Evolutionary conservation across 1,140 invertebrate species (phyloP).

Genomic region (Drosophila carrolli): DNA sequence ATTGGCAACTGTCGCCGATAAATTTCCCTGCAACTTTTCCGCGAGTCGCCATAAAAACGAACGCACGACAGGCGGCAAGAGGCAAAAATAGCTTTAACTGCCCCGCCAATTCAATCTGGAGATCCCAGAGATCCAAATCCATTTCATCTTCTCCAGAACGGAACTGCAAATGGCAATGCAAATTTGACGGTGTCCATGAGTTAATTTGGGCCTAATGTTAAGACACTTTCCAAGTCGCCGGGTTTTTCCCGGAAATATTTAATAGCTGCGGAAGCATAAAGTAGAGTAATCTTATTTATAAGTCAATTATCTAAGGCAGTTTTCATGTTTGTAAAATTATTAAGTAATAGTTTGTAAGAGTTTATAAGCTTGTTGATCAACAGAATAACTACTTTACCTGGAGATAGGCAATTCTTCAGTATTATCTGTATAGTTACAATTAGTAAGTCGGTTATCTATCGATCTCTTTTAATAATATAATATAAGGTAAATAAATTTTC

Average conservation of each 20-base stretch:
- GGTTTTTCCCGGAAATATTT: slow-evolving; percentile 13
- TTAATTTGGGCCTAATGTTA: slow-evolving; percentile 18
- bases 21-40: slow-evolving; percentile 48
- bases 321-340: neutral
- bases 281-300: slow-evolving; percentile 2
- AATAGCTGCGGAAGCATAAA: slow-evolving; percentile 6
- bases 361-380: neutral
- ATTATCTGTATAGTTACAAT: no score
- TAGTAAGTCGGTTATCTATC: no score
- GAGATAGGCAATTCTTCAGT: neutral
- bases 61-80: slow-evolving; percentile 9
- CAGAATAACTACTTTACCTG: neutral
- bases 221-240: slow-evolving; percentile 1
- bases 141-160: slow-evolving; percentile 48
- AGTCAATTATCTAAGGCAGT: slow-evolving; percentile 11
- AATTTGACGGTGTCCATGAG: slow-evolving; percentile 32
- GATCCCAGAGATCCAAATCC: slow-evolving; percentile 12
- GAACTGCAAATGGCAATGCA: slow-evolving; percentile 59
- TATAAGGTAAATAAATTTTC: no score
- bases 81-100: slow-evolving; percentile 64
- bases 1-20: slow-evolving; percentile 76
- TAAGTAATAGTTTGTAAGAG: neutral
- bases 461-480: no score
- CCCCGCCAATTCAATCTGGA: slow-evolving; percentile 11
- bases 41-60: slow-evolving; percentile 50